Conservation (phyloP, 2,113 vertebrate species). For the Nothocercus nigrocapillus region DNA sequence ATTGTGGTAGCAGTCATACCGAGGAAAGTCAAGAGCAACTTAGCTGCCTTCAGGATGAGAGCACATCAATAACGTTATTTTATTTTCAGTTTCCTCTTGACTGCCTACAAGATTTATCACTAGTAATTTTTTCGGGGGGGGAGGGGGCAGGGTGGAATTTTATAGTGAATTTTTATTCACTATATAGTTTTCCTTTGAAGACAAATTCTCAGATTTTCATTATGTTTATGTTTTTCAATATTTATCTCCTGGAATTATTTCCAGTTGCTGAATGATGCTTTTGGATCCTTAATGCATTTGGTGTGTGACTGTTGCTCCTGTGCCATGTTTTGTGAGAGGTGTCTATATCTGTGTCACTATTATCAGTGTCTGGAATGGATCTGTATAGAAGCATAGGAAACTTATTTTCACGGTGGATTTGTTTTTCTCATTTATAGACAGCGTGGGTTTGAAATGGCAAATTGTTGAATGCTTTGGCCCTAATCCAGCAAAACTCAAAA, state of each 20-base stretch:
- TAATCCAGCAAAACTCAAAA: not conserved
- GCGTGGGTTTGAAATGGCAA: conserved; percentile 26
- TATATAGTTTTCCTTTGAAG: not conserved
- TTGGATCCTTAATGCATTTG: not conserved
- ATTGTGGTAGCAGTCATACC: not conserved
- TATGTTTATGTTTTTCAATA: not conserved
- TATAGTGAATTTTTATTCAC: not conserved
- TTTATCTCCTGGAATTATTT: not conserved
- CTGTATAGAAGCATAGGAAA: not conserved
- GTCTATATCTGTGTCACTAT: not conserved
- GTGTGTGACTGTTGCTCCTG: not conserved
- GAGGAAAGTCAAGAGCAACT: not conserved
- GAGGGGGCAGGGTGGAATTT: not conserved
- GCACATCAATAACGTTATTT: not conserved
- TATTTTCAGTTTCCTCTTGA: not conserved
- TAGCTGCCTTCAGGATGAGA: not conserved
- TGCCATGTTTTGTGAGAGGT: not conserved
- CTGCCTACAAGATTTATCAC: not conserved
- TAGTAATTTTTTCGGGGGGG: not conserved
- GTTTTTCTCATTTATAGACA: conserved; percentile 20
- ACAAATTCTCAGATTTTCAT: not conserved
- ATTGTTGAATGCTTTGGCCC: conserved; percentile 1
- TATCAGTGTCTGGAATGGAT: not conserved
- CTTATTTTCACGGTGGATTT: conserved; percentile 36
- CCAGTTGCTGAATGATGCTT: not conserved